Evolutionary conservation across 1,140 invertebrate species (phyloP).

Genomic region (Philopotamus ludificatus): DNA sequence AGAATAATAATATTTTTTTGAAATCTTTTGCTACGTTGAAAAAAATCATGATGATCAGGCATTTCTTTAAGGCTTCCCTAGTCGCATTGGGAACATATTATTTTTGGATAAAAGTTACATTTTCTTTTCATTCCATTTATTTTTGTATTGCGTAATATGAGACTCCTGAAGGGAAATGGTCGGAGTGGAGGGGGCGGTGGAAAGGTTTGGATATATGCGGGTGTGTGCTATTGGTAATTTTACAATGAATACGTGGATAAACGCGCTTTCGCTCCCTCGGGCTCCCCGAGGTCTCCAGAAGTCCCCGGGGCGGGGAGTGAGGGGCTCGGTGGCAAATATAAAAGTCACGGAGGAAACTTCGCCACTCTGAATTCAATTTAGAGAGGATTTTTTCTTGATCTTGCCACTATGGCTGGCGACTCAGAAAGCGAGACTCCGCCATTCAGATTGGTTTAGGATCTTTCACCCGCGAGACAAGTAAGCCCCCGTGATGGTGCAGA

Average conservation of each 20-base stretch:
- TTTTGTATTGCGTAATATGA: slow-evolving; percentile 29
- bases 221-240: slow-evolving; percentile 26
- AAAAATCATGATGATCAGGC: not conserved
- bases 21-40: not conserved
- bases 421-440: not conserved
- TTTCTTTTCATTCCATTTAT: slow-evolving; percentile 19
- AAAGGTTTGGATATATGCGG: no score
- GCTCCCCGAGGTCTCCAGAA: not conserved
- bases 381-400: slow-evolving; percentile 28
- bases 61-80: not conserved
- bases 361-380: slow-evolving; percentile 25
- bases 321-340: slow-evolving; percentile 15
- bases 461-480: slow-evolving; percentile 7
- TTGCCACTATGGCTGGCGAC: slow-evolving; percentile 21
- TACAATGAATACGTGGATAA: slow-evolving; percentile 16
- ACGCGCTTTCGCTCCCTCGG: not conserved
- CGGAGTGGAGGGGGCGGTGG: no score
- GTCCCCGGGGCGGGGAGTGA: not conserved
- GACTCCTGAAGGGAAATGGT: no score
- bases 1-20: no score
- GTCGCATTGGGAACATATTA: slow-evolving; percentile 24
- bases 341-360: slow-evolving; percentile 15
- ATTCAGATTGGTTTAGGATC: slow-evolving; percentile 13
- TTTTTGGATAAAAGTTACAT: slow-evolving; percentile 32
- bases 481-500: slow-evolving; percentile 5